Base-by-base conservation (phyloP, 2,888 invertebrate species). In the Hirtodrosophila histrioides region DNA sequence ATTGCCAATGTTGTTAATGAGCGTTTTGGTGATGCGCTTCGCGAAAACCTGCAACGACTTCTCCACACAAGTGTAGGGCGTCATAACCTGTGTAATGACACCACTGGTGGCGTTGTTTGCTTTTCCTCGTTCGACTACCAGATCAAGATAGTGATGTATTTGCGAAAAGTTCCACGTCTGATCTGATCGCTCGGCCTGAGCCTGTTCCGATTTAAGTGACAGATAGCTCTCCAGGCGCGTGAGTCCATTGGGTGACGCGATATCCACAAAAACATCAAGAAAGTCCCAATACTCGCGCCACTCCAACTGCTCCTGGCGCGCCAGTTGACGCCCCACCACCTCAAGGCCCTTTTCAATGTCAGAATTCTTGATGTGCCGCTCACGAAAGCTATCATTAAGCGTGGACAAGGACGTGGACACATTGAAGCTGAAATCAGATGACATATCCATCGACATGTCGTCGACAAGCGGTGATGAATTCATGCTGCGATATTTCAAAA, bases 251-350 rank as follows among this genome's bases (percentile, higher is more conserved):
- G 92, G 89, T 0, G 95, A 94, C 0, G 95, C 92, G 5, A 99
- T 93, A 91, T 99, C 96, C 0, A 95, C 93, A 90, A 96, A 97
- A 1, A 94, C 94, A 77, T 95, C 95, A 10, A 98, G 92, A 90
- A 98, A 98, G 5, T 95, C 95, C 98, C 98, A 99, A 92, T 97
- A 97, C 88, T 99, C 98, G 67, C 94, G 95, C 98, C 98, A 98
- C 8, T 94, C 93, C 0, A 97, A 93, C 54, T 95, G 93, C 90
- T 94, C 93, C 90, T 95, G 93, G 69, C 94, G 94, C 0, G 97
- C 96, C 69, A 91, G 55, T 54, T 91, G 95, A 92, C 96, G 93
- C 69, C 97, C 98, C 40, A 97, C 94, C 78, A 95, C 92, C 91
- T 98, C 98, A n/a, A 98, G 92, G 0, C 98, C 98, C 89, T 98